A percentile compares a stretch with the other conserved stretches of the same genome.
phyloP scores from a whole-genome alignment of 2,888 invertebrate genomes.

The Synergus gifuensis region DNA sequence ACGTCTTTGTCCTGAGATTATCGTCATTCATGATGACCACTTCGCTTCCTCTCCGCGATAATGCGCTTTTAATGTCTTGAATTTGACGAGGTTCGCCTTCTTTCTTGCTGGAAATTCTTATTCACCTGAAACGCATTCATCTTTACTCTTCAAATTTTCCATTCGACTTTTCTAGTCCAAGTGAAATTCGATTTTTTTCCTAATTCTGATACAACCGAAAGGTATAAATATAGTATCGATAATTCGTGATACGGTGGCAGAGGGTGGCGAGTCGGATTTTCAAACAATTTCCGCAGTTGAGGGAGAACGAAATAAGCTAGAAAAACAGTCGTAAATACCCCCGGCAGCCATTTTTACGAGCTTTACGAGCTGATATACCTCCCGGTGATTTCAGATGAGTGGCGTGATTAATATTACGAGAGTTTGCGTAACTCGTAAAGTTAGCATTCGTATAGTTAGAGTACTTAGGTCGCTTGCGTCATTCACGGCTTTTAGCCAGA shows the following conservation, averaged over 20 bases:
- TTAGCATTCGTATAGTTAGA: conserved; percentile 68
- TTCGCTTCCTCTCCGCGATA: conserved; percentile 54
- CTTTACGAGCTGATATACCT: conserved; percentile 62
- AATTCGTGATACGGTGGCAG: conserved; percentile 5
- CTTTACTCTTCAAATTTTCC: too few relatives aligned
- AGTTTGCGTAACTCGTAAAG: conserved; percentile 76
- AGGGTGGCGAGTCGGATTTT: conserved; percentile 37
- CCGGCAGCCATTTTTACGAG: conserved; percentile 69
- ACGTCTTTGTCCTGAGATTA: conserved; percentile 59
- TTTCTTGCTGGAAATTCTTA: conserved; percentile 40
- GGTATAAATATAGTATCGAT: neutral
- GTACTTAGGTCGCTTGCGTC: conserved; percentile 57
- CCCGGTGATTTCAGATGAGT: conserved; percentile 68
- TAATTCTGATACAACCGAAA: neutral
- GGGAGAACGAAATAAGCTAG: conserved; percentile 55
- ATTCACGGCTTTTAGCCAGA: neutral
- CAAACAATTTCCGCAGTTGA: conserved; percentile 46
- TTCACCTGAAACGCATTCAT: too few relatives aligned
- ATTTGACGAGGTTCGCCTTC: conserved; percentile 47
- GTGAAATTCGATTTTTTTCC: neutral
- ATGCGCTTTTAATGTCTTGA: conserved; percentile 59
- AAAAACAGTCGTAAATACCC: conserved; percentile 67
- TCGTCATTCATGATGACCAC: conserved; percentile 55
- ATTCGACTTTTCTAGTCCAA: too few relatives aligned
- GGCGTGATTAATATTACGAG: conserved; percentile 76